Conservation (phyloP, 2,113 vertebrate genomes). For the Oryzias melastigma region DNA sequence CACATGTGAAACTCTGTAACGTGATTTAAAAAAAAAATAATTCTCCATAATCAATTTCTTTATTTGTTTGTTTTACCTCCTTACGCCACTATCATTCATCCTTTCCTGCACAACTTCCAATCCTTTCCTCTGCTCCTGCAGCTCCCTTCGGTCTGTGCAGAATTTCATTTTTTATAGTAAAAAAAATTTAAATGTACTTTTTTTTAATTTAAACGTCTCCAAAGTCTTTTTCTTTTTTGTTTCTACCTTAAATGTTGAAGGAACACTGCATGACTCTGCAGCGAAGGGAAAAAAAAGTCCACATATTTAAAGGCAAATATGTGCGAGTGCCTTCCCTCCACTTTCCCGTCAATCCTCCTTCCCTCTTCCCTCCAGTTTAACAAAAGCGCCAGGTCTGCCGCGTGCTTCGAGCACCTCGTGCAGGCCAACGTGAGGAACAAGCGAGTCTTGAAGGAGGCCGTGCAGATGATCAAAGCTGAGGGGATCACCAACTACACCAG, state of each 20-base stretch:
- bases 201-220: conserved; percentile 19
- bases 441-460: conserved; percentile 89
- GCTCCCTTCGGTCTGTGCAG: conserved; percentile 70
- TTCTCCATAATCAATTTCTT: conserved; percentile 34
- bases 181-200: neutral
- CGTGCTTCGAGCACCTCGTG: conserved; percentile 93
- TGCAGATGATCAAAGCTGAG: conserved; percentile 89
- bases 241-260: conserved; percentile 2
- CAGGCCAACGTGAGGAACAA: conserved; percentile 98
- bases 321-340: conserved; percentile 61
- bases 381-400: conserved; percentile 83
- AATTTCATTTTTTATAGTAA: conserved; percentile 34
- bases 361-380: conserved; percentile 85
- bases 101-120: conserved; percentile 52
- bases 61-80: conserved; percentile 41
- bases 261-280: conserved; percentile 30
- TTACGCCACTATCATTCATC: conserved; percentile 48
- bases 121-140: conserved; percentile 56
- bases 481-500: conserved; percentile 93
- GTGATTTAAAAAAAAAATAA: conserved; percentile 15
- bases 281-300: conserved; percentile 38
- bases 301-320: conserved; percentile 74
- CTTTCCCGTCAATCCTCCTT: conserved; percentile 63
- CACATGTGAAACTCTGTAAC: conserved; percentile 15
- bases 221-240: conserved; percentile 1